A percentile compares a stretch with the other conserved stretches of the same genome.
These are phyloP conservation scores for Cephonodes hylas DNA, from an alignment of 2,888 invertebrate genomes.

Conservation along the genomic window DNA sequence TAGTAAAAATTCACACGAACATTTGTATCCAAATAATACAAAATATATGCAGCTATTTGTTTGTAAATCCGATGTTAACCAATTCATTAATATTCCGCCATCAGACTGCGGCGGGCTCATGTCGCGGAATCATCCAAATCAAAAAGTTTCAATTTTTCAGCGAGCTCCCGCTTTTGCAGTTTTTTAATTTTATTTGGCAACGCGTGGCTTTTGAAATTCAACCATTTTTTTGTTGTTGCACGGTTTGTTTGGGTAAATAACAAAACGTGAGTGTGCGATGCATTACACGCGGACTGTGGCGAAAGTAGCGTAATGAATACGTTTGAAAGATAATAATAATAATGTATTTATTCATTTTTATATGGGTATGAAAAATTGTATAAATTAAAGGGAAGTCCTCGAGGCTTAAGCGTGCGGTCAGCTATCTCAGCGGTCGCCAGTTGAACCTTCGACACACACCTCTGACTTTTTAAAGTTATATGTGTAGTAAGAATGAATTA, in stretches of 20 bases:
- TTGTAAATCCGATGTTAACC: conserved; percentile 27
- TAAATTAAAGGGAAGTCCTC: too few relatives aligned
- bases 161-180: conserved; percentile 25
- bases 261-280: neutral
- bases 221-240: neutral
- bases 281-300: neutral
- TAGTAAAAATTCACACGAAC: neutral
- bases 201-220: neutral
- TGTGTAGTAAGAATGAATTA: too few relatives aligned
- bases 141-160: conserved; percentile 33
- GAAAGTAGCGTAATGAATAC: too few relatives aligned
- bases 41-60: conserved; percentile 6
- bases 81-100: conserved; percentile 41
- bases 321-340: too few relatives aligned
- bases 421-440: too few relatives aligned
- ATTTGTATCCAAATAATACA: neutral
- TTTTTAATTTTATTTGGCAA: conserved; percentile 21
- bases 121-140: conserved; percentile 28
- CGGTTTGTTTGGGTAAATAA: neutral
- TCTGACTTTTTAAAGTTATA: too few relatives aligned
- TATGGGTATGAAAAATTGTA: too few relatives aligned
- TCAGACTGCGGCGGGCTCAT: conserved; percentile 20
- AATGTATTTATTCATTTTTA: too few relatives aligned
- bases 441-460: too few relatives aligned
- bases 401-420: too few relatives aligned